Base-by-base conservation (phyloP, 1,140 invertebrate species). In the Pissodes strobi region DNA sequence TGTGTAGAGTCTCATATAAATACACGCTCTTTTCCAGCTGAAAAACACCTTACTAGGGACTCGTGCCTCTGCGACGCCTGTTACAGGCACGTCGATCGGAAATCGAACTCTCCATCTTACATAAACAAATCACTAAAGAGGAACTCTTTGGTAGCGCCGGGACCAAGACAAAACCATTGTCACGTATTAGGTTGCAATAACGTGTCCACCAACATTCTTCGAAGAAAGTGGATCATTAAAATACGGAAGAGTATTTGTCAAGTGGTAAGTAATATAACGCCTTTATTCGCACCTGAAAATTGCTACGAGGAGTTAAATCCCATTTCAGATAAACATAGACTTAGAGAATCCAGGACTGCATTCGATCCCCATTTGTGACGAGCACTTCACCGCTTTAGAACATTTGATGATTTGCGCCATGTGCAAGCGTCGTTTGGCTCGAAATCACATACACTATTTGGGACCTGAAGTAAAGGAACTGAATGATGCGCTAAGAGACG, bases 41-140 rank as follows among this genome's bases (percentile, higher is more conserved):
- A 92, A 72, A 86, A 88, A 73, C 89, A 91, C 71, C 78, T 92
- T 8, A 90, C 87, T 0, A 85, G 87, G 48, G 90, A 92, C 75
- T 92, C 90, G 34, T 92, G 91, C 70, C 80, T 93, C 17, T 93
- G 91, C 75, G 91, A 93, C 76, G 90, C 90, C 22, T 93, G 91
- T 74, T 92, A 90, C 75, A 83, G 91, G 0, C 90, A 91, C 74
- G 88, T 93, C 18, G 90, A 92, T 77, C 82, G 90, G 56, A 90
- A 90, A 71, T 88, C 90, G 66, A 86, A 87, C 76, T 85, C 82
- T 62, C 83, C 82, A 0, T 82, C 82, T 2, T 86, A 86, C 71
- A 80, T 82, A 46, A 73, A 74, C 25, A 76, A 76, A 64, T 72
- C 74, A 12, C 45, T 69, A 9, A 74, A 76, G 60, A 65, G 74